Evolutionary conservation across 2,888 invertebrate genomes (phyloP).

Genomic region (Oscheius sp.): DNA sequence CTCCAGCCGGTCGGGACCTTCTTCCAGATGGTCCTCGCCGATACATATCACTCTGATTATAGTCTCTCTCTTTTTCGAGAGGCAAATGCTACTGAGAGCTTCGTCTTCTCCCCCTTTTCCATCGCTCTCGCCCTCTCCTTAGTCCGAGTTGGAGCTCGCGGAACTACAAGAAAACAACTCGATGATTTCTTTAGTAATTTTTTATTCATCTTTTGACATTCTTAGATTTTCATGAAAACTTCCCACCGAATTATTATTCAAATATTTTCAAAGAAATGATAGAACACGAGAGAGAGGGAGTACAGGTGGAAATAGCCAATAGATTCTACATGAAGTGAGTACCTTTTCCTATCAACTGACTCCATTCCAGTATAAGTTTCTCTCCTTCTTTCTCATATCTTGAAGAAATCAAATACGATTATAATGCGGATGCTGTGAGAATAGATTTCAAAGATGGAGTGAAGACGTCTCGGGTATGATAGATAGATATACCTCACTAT

Average conservation of each 20-base stretch:
- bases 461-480: too few relatives aligned
- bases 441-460: too few relatives aligned
- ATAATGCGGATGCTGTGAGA: too few relatives aligned
- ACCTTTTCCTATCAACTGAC: background rate
- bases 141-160: background rate
- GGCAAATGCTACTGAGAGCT: background rate
- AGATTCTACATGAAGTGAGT: background rate
- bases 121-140: background rate
- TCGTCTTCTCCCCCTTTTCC: background rate
- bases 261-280: background rate
- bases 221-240: background rate
- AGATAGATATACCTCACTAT: too few relatives aligned
- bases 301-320: background rate
- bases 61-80: background rate
- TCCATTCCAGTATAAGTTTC: too few relatives aligned
- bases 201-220: background rate
- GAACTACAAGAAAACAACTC: background rate
- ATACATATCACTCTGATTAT: constrained; percentile 38
- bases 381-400: too few relatives aligned
- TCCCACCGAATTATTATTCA: background rate
- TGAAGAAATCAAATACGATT: too few relatives aligned
- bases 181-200: background rate
- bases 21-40: background rate
- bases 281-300: background rate
- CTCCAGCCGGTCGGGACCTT: too few relatives aligned